Base-by-base conservation (phyloP, 2,888 invertebrate genomes). In the Drosophila borealis region DNA sequence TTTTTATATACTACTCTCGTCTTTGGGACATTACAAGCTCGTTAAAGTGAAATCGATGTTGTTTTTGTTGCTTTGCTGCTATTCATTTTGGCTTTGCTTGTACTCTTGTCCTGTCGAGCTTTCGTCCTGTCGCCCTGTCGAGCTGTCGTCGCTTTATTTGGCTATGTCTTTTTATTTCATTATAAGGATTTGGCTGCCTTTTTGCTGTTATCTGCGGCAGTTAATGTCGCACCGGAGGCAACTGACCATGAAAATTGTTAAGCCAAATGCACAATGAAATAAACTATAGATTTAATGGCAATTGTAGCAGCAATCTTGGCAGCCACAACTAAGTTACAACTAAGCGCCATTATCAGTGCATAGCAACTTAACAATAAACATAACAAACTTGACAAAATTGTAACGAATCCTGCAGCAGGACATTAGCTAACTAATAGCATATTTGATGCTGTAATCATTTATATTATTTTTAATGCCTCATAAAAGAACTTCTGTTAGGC, bases 11-110 rank as follows among this genome's bases (percentile, higher is more conserved):
- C 88, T 87, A 81, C 88, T 87, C 81, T 76, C 77, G 72, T 74
- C 88, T 81, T 81, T 54, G 70, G 76, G 88, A 84, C 88, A 85
- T 88, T 85, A 88, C 84, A 88, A 85, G 88, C 84, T 85, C 84
- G 84, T 85, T 85, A 85, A 85, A 85, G 86, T 88, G 83, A 88
- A 88, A 85, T 85, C 85, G 88, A 85, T 85, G 85, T 86, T 80
- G 81, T 74, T 84, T 59, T 74, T 80, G 68, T 64, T 73, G 39
- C 42, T 73, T 64, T 73, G 39, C 42, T 69, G 60, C 41, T 56
- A 54, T 66, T 74, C 67, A 72, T 70, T 80, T 67, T 72, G 46
- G 51, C 69, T 70, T 46, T 59, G 68, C 46, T 37, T 34, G 34
- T 29, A 39, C 34, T 53, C 37, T n/a, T 36, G 36, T n/a, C 37